These are phyloP conservation scores for Meteorus cinctellus DNA, from an alignment of 2,888 invertebrate genomes.

Conservation along the genomic window DNA sequence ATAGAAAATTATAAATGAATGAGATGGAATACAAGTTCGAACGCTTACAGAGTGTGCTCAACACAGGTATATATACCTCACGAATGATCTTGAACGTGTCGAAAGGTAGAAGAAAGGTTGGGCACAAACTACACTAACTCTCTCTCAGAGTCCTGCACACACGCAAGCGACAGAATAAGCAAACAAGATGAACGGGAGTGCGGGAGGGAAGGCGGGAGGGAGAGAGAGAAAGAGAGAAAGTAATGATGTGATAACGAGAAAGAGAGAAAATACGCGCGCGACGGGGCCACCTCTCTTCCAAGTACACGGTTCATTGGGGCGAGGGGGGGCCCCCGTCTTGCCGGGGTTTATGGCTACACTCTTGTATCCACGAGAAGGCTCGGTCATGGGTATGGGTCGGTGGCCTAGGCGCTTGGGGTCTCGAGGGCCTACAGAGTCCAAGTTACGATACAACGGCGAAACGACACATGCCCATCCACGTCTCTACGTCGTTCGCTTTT, in stretches of 20 bases:
- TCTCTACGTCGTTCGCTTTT: slow-evolving; percentile 45
- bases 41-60: slow-evolving; percentile 2
- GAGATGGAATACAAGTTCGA: not conserved
- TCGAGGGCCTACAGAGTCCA: slow-evolving; percentile 54
- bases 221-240: not conserved
- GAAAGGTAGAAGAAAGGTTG: slow-evolving; percentile 22
- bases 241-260: slow-evolving; percentile 17
- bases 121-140: slow-evolving; percentile 25
- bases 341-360: slow-evolving; percentile 40
- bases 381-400: slow-evolving; percentile 62
- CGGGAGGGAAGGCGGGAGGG: not conserved
- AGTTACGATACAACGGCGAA: slow-evolving; percentile 53
- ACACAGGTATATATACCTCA: slow-evolving; percentile 5
- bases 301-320: slow-evolving; percentile 25
- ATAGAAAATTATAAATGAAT: not conserved
- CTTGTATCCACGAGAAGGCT: slow-evolving; percentile 32
- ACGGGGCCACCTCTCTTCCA: slow-evolving; percentile 27
- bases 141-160: not conserved
- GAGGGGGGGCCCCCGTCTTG: slow-evolving; percentile 13
- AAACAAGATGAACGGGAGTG: not conserved
- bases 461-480: slow-evolving; percentile 58
- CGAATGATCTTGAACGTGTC: slow-evolving; percentile 1
- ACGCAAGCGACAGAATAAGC: slow-evolving; percentile 10
- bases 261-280: slow-evolving; percentile 18
- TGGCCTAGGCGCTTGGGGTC: slow-evolving; percentile 60